phyloP scores from a whole-genome alignment of 2,797 vertebrate genomes.

The Danio aesculapii region DNA sequence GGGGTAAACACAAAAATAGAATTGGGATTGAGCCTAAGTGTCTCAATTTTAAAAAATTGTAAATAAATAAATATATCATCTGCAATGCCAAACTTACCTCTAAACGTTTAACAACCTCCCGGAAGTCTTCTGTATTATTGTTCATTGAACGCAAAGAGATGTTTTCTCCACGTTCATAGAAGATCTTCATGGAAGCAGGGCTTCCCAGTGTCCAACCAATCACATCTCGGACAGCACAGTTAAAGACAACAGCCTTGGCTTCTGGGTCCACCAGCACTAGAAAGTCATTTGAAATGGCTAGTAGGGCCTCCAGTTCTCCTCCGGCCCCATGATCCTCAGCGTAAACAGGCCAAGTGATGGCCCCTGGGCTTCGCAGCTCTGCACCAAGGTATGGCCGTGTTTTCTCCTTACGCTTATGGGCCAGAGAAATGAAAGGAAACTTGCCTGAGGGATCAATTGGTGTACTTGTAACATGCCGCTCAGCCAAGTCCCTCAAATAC shows the following conservation, averaged over 20 bases:
- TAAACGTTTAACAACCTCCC: constrained; percentile 94
- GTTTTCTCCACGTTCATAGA: constrained; percentile 94
- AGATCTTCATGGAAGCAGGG: constrained; percentile 90
- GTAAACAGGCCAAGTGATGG: constrained; percentile 88
- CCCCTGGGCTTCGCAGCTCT: constrained; percentile 91
- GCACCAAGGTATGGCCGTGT: constrained; percentile 88
- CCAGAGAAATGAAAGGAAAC: constrained; percentile 97
- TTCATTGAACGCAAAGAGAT: constrained; percentile 89
- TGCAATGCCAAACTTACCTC: constrained; percentile 82
- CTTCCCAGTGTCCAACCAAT: constrained; percentile 93
- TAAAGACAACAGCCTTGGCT: constrained; percentile 92
- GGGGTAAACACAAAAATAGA: too few relatives aligned
- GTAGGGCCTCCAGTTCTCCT: constrained; percentile 90
- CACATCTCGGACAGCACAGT: constrained; percentile 94
- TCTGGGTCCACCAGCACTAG: constrained; percentile 93
- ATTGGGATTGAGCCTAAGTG: too few relatives aligned
- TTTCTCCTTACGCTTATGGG: constrained; percentile 97
- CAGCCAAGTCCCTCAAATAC: constrained; percentile 96
- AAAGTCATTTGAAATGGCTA: constrained; percentile 93
- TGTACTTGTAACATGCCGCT: constrained; percentile 97
- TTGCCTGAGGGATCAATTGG: constrained; percentile 97
- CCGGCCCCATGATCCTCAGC: constrained; percentile 91
- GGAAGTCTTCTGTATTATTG: constrained; percentile 92
- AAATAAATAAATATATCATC: not conserved
- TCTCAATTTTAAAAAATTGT: not conserved